These are phyloP conservation scores for Trichonephila clavata DNA, from an alignment of 1,140 invertebrate species.

Conservation along the genomic window DNA sequence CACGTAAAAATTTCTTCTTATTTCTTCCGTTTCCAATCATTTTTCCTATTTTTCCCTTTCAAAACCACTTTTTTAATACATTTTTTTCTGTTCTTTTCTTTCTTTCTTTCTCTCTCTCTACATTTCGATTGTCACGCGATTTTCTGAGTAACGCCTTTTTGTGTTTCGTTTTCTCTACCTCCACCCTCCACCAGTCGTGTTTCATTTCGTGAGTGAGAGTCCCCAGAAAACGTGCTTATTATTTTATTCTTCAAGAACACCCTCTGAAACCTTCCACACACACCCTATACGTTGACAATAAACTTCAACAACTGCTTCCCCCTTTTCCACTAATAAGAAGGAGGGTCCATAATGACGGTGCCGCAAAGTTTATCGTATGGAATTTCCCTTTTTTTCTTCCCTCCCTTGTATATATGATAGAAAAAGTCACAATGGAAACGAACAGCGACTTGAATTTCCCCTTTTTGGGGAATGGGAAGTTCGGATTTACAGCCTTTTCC, in stretches of 20 bases:
- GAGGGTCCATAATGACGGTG: background rate
- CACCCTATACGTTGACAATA: slow-evolving; percentile 27
- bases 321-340: slow-evolving; percentile 17
- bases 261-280: background rate
- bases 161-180: background rate
- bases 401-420: background rate
- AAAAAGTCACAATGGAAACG: background rate
- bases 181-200: background rate
- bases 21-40: slow-evolving; percentile 10
- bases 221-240: slow-evolving; percentile 26
- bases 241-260: slow-evolving; percentile 45
- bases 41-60: background rate
- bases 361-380: background rate
- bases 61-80: background rate
- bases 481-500: no score
- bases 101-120: background rate
- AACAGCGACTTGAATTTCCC: no score
- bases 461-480: no score
- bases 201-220: slow-evolving; percentile 35
- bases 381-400: background rate
- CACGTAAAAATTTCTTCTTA: background rate
- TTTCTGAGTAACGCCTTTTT: slow-evolving; percentile 47
- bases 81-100: background rate
- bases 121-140: slow-evolving; percentile 47
- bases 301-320: slow-evolving; percentile 38